Base-by-base conservation (phyloP, 2,888 invertebrate species). In the Pammene aurita region DNA sequence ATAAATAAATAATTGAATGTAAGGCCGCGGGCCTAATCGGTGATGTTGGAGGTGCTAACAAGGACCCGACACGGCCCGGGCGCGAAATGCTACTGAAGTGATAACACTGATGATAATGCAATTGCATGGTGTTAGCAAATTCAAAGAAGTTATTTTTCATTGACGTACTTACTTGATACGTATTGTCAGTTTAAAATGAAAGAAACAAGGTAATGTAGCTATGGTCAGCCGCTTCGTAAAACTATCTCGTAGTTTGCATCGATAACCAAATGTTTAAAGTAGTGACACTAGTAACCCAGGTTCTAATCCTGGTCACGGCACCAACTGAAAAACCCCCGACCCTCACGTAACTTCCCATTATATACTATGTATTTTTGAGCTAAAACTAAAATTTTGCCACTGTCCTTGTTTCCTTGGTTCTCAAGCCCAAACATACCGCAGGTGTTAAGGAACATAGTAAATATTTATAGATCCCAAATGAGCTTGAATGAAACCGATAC, bases 1-100 rank as follows among this genome's bases (percentile, higher is more conserved):
- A 93, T 92, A 92, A 92, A 92, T 92, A 92, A 92, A 92, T 93
- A 93, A 93, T 93, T 93, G 93, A 93, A 93, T 90, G 90, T 89
- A 90, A 89, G 88, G 91, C 92, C 91, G 86, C 85, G 87, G 91
- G 92, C 89, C 83, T 89, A 91, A 92, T 90, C 89, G 91, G 89
- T 89, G 81, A 83, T 84, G 84, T 85, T 78, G 77, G 82, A 92
- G 89, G 91, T 90, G 92, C 85, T 92, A 92, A 92, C 92, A 92
- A 92, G 92, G 81, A 78, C 82, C 82, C 78, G 75, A 75, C 26
- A 26, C 76, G 65, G 66, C 64, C 66, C 58, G 66, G 54, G 42
- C 63, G 64, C 60, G 54, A 61, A 65, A 18, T 26, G 62, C 61
- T 54, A 44, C 57, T 58, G 64, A 44, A 52, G 50, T 38, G 38